A percentile compares a stretch with the other conserved stretches of the same genome.
Evolutionary conservation across 2,888 invertebrate species (phyloP).

Genomic region (Ophraella communa): DNA sequence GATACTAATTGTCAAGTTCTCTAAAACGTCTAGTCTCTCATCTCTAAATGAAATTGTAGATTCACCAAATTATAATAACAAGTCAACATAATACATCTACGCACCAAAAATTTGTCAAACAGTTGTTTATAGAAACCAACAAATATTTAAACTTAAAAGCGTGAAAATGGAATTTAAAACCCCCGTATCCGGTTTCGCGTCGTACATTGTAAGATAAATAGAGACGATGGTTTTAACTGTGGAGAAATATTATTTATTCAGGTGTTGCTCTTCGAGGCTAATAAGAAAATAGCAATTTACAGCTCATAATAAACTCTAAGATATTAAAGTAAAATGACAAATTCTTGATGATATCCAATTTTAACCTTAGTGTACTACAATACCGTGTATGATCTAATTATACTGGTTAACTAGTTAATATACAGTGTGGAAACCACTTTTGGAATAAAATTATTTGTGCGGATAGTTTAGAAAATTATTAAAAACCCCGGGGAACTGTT

Average conservation of each 20-base stretch:
- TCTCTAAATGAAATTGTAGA: too few relatives aligned
- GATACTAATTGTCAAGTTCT: too few relatives aligned
- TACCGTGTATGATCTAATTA: background rate
- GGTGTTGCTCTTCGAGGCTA: background rate
- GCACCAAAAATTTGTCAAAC: background rate
- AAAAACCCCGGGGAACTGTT: too few relatives aligned
- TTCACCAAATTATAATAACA: too few relatives aligned
- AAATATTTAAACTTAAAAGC: background rate
- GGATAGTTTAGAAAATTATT: too few relatives aligned
- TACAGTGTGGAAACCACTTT: background rate
- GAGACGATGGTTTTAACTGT: background rate
- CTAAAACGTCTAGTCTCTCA: too few relatives aligned
- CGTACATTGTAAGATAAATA: background rate
- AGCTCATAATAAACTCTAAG: background rate
- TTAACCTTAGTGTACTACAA: background rate
- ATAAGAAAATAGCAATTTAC: background rate
- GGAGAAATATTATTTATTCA: background rate
- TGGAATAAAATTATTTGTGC: too few relatives aligned
- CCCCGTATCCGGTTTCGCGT: background rate
- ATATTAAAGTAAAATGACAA: background rate
- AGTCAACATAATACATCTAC: too few relatives aligned
- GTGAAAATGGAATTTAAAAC: background rate
- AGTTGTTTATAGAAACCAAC: background rate
- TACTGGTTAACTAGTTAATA: background rate
- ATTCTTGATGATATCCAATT: background rate